These are phyloP conservation scores for Eilema griseolum DNA, from an alignment of 2,888 invertebrate genomes.

Conservation along the genomic window DNA sequence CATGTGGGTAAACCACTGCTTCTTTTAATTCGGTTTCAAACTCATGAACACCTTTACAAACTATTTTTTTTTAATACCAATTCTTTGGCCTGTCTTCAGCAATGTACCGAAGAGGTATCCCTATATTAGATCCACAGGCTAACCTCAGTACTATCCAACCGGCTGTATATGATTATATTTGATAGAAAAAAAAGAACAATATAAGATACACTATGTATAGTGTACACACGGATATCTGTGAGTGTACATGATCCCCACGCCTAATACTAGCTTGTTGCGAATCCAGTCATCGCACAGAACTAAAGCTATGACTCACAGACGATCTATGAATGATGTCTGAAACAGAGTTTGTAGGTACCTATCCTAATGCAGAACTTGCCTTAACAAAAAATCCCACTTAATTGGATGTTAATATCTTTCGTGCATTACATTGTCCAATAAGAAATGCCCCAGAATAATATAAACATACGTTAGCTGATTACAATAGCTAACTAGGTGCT, in stretches of 20 bases:
- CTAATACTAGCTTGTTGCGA: no score
- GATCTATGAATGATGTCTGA: not conserved
- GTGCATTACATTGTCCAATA: not conserved
- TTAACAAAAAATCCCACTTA: not conserved
- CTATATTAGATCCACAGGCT: no score
- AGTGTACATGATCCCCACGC: no score
- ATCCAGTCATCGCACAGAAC: no score
- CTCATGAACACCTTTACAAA: no score
- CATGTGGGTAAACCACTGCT: no score
- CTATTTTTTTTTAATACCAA: no score
- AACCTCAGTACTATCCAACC: no score
- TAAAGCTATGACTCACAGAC: not conserved
- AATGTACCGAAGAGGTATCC: no score
- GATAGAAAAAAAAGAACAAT: not conserved
- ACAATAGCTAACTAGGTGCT: conserved; percentile 3
- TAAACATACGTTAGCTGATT: not conserved
- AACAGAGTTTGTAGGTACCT: not conserved
- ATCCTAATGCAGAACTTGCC: not conserved
- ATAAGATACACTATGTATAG: not conserved
- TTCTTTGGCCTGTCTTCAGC: no score
- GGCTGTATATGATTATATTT: not conserved
- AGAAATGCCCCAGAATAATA: not conserved
- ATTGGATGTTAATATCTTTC: not conserved
- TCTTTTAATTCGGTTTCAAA: no score
- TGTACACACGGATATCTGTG: no score